Conservation (phyloP, 2,888 invertebrate species). For the Andrena bucephala region DNA sequence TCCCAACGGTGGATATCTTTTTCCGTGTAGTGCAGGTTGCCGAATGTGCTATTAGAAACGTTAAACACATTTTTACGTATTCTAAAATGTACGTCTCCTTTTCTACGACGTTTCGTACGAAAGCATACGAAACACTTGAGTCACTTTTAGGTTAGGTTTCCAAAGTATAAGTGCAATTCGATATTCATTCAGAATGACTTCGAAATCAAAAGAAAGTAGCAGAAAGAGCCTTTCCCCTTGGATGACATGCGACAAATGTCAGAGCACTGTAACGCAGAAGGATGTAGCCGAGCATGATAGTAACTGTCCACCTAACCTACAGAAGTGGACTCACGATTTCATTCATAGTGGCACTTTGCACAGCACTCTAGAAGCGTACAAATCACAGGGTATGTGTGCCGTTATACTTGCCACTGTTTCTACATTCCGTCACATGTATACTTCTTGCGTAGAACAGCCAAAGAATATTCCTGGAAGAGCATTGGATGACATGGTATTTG, state of each 20-base stretch:
- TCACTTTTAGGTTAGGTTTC: too few species aligned
- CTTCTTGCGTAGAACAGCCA: constrained; percentile 73
- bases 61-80: background rate
- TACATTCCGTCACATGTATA: background rate
- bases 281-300: constrained; percentile 87
- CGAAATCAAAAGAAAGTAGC: constrained; percentile 55
- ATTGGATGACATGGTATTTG: constrained; percentile 87
- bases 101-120: background rate
- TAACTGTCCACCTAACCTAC: constrained; percentile 86
- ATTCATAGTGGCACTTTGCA: constrained; percentile 79
- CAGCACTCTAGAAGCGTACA: constrained; percentile 79
- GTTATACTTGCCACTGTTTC: background rate
- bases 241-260: constrained; percentile 89
- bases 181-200: constrained; percentile 59
- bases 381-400: constrained; percentile 76
- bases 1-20: too few species aligned
- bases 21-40: too few species aligned
- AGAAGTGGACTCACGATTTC: constrained; percentile 81
- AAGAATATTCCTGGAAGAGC: constrained; percentile 83
- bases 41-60: background rate
- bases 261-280: constrained; percentile 86
- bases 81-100: background rate
- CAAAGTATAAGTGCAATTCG: too few species aligned
- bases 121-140: too few species aligned
- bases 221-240: constrained; percentile 84